Evolutionary conservation across 2,797 vertebrate genomes (phyloP).

Genomic region (Peromyscus aztecus): DNA sequence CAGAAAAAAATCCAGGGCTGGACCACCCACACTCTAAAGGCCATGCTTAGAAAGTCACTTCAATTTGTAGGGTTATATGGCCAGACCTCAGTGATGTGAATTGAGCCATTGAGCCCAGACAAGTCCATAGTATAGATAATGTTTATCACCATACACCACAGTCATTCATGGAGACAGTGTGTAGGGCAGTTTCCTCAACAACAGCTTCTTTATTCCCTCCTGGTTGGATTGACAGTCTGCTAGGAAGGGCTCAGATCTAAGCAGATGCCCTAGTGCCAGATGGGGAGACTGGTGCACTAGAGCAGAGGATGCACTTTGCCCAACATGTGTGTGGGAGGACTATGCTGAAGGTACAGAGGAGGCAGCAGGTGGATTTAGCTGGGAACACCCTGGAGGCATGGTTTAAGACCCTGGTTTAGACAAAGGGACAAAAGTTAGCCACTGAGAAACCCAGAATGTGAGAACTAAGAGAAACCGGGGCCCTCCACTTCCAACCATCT

Average conservation of each 20-base stretch:
- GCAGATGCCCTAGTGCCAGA: neutral
- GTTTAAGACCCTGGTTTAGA: neutral
- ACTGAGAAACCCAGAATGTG: neutral
- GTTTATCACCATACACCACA: too few species aligned
- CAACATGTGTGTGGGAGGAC: neutral
- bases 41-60: neutral
- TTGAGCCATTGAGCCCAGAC: neutral
- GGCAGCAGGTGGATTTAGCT: neutral
- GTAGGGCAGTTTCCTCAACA: neutral
- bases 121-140: neutral
- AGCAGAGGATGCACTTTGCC: neutral
- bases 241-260: neutral
- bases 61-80: neutral
- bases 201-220: neutral
- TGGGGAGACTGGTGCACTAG: accelerated
- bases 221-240: neutral
- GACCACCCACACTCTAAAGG: neutral
- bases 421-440: neutral
- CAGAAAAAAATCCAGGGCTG: neutral
- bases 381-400: neutral
- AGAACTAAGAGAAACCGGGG: neutral
- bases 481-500: neutral
- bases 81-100: neutral
- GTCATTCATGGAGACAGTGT: accelerated
- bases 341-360: neutral